Evolutionary conservation across 2,888 invertebrate genomes (phyloP), one percentile per base, ranked within the genome.

Genomic region (Silvanus unidentatus): DNA sequence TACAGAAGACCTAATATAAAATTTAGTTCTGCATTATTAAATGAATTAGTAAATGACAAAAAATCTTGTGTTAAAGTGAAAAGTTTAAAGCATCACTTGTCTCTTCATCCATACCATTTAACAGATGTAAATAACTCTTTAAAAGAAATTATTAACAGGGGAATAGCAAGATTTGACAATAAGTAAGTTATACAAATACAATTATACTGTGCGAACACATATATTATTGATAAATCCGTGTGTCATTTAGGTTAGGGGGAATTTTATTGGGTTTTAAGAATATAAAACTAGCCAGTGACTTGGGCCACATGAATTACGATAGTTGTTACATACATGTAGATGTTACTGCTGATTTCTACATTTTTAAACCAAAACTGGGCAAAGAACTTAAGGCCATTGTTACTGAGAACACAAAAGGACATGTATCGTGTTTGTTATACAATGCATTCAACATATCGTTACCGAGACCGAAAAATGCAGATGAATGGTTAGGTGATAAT

Each of bases 361-460:
- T 86, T 49, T 84, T 85, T 62, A 75, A 74, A 51, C 86, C 86
- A 9, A 65, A 70, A 63, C 68, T 82, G 39, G 84, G 81, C 2
- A 77, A 77, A 47, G 73, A 68, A 27, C 63, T 86, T 38, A 77
- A 74, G 62, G 86, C 84, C 8, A 64, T 80, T 52, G 81, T 86
- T 1, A 84, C 81, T 62, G 84, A 84, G 64, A 81, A 79, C 52
- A 79, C 79, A 52, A 66, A 71, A 28, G 80, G 81, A 54, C 83
- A 86, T 69, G 70, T 87, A 45, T 82, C 81, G 2, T 77, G 84
- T 51, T 72, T 86, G 41, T 79, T 86, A 0, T 84, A 86, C 63
- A 76, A 80, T 58, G 75, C 78, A 15, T 86, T 86, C 60, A 85
- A 86, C 70, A 81, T 84, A 9, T 82, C 84, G 2, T 76, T 86